These are phyloP conservation scores for Pyrrhosoma nymphula DNA, from an alignment of 2,888 invertebrate genomes.

Conservation along the genomic window DNA sequence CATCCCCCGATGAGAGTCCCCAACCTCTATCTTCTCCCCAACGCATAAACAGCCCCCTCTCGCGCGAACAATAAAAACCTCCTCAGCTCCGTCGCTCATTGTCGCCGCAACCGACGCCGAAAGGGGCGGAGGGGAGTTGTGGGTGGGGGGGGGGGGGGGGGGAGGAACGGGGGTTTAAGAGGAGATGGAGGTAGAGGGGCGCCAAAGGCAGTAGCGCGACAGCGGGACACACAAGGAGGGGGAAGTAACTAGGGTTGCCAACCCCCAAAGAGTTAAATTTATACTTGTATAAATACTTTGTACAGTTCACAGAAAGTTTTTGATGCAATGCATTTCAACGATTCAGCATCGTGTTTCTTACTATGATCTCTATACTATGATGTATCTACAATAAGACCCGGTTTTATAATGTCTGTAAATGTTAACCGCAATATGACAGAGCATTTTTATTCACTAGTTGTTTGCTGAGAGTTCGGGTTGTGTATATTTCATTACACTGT, in stretches of 20 bases:
- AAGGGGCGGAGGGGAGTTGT: background rate
- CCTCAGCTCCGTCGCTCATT: slow-evolving; percentile 34
- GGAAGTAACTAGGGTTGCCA: background rate
- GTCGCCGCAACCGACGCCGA: slow-evolving; percentile 32
- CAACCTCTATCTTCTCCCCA: background rate
- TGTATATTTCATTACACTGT: too few relatives aligned
- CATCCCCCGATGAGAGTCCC: slow-evolving; percentile 14
- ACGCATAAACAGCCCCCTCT: slow-evolving; percentile 28
- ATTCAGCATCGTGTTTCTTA: too few relatives aligned
- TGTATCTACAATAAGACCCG: too few relatives aligned
- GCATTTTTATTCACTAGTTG: too few relatives aligned
- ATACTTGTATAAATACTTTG: too few relatives aligned
- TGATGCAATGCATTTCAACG: too few relatives aligned
- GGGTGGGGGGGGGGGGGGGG: background rate
- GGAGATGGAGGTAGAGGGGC: background rate
- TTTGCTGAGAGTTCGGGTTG: too few relatives aligned
- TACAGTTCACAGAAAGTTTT: too few relatives aligned
- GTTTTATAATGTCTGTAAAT: too few relatives aligned
- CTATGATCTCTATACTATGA: too few relatives aligned
- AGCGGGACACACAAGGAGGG: background rate
- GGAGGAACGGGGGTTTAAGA: background rate
- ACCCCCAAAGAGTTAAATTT: too few relatives aligned
- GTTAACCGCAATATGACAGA: too few relatives aligned
- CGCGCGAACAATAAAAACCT: slow-evolving; percentile 1
- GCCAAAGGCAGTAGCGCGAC: background rate